These are phyloP conservation scores for Lamprologus tigripictilis DNA, from an alignment of 2,113 vertebrate genomes.

Conservation along the genomic window DNA sequence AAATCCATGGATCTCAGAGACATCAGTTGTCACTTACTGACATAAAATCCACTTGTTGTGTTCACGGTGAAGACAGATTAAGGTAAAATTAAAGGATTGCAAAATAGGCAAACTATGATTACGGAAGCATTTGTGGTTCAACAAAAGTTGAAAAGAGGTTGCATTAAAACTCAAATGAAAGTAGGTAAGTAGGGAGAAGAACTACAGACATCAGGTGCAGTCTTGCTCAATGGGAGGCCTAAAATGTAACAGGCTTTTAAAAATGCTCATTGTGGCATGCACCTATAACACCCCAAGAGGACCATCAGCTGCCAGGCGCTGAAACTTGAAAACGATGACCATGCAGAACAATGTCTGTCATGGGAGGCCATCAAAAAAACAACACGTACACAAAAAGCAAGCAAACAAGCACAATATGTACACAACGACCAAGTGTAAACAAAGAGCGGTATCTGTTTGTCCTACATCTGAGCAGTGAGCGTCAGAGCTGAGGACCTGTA, in stretches of 20 bases:
- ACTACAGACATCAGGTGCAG: slow-evolving; percentile 55
- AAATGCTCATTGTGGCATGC: slow-evolving; percentile 52
- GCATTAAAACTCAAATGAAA: background rate
- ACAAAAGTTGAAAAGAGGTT: background rate
- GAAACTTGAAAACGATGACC: slow-evolving; percentile 50
- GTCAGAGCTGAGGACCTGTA: slow-evolving; percentile 57
- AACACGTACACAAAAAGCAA: slow-evolving; percentile 48
- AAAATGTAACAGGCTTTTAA: slow-evolving; percentile 6
- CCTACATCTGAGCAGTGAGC: slow-evolving; percentile 56
- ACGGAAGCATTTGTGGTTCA: background rate
- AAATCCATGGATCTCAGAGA: slow-evolving; percentile 26
- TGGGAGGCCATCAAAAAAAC: slow-evolving; percentile 47
- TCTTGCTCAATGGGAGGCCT: slow-evolving; percentile 1
- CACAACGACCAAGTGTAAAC: slow-evolving; percentile 54
- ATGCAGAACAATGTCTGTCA: slow-evolving; percentile 47
- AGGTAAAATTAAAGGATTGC: background rate
- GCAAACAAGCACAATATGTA: slow-evolving; percentile 45
- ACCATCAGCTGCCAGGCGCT: slow-evolving; percentile 53
- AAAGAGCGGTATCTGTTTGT: slow-evolving; percentile 56
- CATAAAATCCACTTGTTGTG: slow-evolving; percentile 9
- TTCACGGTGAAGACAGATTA: background rate
- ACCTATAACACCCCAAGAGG: slow-evolving; percentile 34
- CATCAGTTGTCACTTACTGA: background rate
- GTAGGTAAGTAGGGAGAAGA: background rate
- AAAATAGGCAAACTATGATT: background rate